These are phyloP conservation scores for Campoplex nolae DNA, from an alignment of 2,888 invertebrate species.

Conservation along the genomic window DNA sequence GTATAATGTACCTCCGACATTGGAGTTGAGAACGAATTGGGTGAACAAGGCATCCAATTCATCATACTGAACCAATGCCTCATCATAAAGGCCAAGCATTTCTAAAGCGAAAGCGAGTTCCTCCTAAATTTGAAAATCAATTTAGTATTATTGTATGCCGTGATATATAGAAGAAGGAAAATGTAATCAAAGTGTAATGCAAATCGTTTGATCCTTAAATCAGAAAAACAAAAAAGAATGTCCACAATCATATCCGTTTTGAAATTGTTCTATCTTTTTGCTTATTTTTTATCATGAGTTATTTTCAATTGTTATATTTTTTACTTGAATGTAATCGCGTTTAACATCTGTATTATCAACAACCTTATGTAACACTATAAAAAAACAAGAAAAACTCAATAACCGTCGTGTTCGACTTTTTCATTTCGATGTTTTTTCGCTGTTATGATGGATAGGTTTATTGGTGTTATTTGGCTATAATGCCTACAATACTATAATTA, in stretches of 20 bases:
- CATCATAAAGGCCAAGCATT: conserved; percentile 96
- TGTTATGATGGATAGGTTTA: too few relatives aligned
- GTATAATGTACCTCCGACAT: conserved; percentile 88
- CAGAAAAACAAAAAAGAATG: background rate
- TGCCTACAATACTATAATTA: too few relatives aligned
- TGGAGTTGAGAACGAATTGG: conserved; percentile 97
- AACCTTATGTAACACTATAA: too few relatives aligned
- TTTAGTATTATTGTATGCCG: background rate
- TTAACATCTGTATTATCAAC: too few relatives aligned
- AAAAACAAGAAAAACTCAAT: too few relatives aligned
- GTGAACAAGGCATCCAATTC: conserved; percentile 98
- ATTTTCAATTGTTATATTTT: background rate
- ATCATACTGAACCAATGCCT: conserved; percentile 98
- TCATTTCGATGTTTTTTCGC: too few relatives aligned
- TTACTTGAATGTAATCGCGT: background rate
- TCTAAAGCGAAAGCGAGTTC: conserved; percentile 97
- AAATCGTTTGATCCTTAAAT: background rate
- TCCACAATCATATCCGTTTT: background rate
- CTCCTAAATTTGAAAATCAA: conserved; percentile 88
- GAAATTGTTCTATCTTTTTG: too few relatives aligned
- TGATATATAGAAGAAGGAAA: background rate
- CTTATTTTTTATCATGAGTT: too few relatives aligned
- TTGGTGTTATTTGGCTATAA: too few relatives aligned
- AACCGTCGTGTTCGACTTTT: too few relatives aligned
- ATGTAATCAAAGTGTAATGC: background rate